Base-by-base conservation (phyloP, 2,113 vertebrate genomes). In the Setophaga kirtlandii region DNA sequence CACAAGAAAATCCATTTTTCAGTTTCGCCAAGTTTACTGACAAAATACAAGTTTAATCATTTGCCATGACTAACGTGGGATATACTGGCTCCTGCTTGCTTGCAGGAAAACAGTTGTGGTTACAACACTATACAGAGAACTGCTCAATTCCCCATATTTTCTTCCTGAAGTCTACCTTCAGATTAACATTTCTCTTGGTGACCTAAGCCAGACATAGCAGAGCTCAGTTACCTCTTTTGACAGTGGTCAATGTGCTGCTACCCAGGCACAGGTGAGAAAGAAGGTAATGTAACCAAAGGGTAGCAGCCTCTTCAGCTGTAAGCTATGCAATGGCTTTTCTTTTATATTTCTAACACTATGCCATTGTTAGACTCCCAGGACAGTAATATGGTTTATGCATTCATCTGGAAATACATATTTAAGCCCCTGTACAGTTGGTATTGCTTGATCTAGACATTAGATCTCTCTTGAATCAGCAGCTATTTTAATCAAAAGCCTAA, bases 381-480 rank as follows among this genome's bases (percentile, higher is more conserved):
- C 44, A 90, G 82, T 76, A 70, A 69, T 83, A 88, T 75, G 41
- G 71, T 41, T 83, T 56, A 94, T 33, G 68, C 82, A 82, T 93
- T 93, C 92, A 93, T 96, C 96, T 95, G 90, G 90, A 96, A 97
- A 94, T 90, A 80, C 60, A 93, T 86, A 92, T 88, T 87, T 92
- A 96, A 96, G 92, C 71, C 52, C 41, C 64, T 71, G 47, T 88
- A 78, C 47, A 70, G 82, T 77, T 92, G 25, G 24, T 88, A 77
- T 78, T 93, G 92, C 93, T 96, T 86, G 71, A 92, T 93, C 90
- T 93, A 96, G 81, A 87, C 56, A 50, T 86, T 90, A 68, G 37
- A 78, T 80, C 41, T 80, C 89, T 73, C 87, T 89, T 92, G 83
- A 92, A 88, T 93, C 93, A 95, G 87, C 74, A 91, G 87, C 75